Percentiles rank a stretch among this genome's conserved stretches.
These are phyloP conservation scores for Nasonovia ribisnigri DNA, from an alignment of 2,888 invertebrate genomes.

Conservation along the genomic window DNA sequence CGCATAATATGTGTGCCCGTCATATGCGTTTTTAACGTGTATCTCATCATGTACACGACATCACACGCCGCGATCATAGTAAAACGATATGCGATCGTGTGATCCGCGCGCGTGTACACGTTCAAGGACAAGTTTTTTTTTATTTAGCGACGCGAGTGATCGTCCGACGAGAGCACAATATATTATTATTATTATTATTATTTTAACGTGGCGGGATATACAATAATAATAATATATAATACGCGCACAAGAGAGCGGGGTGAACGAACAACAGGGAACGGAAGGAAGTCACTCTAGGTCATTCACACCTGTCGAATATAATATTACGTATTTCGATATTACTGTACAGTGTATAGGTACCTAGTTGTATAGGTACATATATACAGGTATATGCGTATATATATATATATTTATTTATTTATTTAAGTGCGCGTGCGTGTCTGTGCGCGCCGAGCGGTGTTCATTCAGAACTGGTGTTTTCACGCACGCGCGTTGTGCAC, in stretches of 20 bases:
- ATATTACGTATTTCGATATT: conserved; percentile 58
- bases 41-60: background rate
- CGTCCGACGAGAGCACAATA: background rate
- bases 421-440: background rate
- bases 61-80: background rate
- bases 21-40: background rate
- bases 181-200: background rate
- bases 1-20: background rate
- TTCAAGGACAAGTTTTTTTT: conserved; percentile 57
- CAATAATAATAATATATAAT: background rate
- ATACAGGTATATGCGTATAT: background rate
- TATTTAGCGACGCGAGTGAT: conserved; percentile 24
- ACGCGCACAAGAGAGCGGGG: background rate
- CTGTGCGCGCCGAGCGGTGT: background rate
- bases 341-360: background rate
- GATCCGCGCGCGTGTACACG: background rate
- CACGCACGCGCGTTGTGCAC: conserved; percentile 50
- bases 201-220: background rate
- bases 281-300: conserved; percentile 65
- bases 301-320: conserved; percentile 63
- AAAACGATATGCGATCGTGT: background rate
- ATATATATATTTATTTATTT: background rate
- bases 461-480: conserved; percentile 64
- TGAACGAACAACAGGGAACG: conserved; percentile 55
- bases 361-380: background rate